Percentiles rank a stretch among this genome's conserved stretches.
Conservation (phyloP, 2,113 vertebrate species). For the Neolamprologus longior region DNA sequence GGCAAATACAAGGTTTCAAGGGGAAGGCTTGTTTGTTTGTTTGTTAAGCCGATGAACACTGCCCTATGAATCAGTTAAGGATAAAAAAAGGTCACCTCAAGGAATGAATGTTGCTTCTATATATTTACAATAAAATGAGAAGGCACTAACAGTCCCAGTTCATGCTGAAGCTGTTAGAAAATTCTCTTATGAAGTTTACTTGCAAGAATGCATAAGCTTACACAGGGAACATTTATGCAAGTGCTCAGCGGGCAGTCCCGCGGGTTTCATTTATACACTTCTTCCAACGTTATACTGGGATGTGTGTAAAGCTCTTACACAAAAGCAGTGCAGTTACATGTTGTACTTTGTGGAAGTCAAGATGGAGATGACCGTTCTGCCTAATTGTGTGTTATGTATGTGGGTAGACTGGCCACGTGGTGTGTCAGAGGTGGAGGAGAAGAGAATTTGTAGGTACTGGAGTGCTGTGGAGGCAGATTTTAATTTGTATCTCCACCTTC, state of each 20-base stretch:
- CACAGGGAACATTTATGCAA: neutral
- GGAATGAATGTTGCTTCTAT: neutral
- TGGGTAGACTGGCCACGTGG: neutral
- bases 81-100: neutral
- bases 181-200: neutral
- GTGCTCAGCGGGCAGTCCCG: neutral
- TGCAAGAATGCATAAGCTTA: neutral
- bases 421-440: neutral
- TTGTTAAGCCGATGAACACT: neutral
- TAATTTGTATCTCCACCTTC: neutral
- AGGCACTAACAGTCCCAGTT: neutral
- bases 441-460: neutral
- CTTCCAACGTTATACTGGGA: neutral
- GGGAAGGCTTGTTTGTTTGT: neutral
- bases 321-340: neutral
- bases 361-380: neutral
- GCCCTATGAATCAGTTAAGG: rapidly evolving
- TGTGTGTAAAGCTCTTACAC: neutral
- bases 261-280: neutral
- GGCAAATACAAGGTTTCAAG: neutral
- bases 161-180: neutral
- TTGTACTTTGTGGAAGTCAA: neutral
- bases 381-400: neutral
- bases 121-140: neutral
- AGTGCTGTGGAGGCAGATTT: rapidly evolving